phyloP scores from a whole-genome alignment of 2,113 vertebrate genomes.

The Myanophis thanlyinensis region DNA sequence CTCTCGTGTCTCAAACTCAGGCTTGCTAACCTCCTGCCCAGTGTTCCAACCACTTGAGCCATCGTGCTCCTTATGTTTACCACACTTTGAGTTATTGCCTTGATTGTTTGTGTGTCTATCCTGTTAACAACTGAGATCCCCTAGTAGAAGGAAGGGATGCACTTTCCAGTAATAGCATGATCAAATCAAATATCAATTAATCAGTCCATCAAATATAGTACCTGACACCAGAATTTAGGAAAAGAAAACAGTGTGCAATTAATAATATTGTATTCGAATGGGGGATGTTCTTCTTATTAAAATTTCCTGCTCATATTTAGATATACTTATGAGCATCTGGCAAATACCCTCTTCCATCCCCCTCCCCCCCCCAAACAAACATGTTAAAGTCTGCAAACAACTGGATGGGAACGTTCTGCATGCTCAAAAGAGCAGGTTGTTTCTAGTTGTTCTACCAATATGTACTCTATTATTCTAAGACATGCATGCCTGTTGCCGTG shows the following conservation, averaged over 20 bases:
- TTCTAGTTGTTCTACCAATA: neutral
- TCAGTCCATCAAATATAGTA: neutral
- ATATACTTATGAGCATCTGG: neutral
- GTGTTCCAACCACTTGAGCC: no score
- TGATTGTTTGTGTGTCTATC: neutral
- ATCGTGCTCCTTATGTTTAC: neutral
- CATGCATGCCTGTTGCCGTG: neutral
- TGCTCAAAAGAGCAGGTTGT: neutral
- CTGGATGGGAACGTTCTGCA: neutral
- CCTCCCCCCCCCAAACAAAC: neutral
- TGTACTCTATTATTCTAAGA: neutral
- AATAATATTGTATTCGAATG: neutral
- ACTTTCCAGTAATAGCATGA: neutral
- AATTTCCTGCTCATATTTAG: neutral
- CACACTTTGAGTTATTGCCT: neutral
- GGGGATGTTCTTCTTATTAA: neutral
- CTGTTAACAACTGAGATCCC: neutral
- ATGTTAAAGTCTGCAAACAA: neutral
- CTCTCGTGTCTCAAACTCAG: no score
- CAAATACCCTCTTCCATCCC: neutral
- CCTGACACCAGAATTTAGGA: neutral
- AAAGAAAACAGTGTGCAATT: neutral
- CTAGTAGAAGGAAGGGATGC: neutral
- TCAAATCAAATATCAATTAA: neutral
- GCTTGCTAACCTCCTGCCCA: no score